phyloP scores from a whole-genome alignment of 2,113 vertebrate species.

The Maccullochella peelii region DNA sequence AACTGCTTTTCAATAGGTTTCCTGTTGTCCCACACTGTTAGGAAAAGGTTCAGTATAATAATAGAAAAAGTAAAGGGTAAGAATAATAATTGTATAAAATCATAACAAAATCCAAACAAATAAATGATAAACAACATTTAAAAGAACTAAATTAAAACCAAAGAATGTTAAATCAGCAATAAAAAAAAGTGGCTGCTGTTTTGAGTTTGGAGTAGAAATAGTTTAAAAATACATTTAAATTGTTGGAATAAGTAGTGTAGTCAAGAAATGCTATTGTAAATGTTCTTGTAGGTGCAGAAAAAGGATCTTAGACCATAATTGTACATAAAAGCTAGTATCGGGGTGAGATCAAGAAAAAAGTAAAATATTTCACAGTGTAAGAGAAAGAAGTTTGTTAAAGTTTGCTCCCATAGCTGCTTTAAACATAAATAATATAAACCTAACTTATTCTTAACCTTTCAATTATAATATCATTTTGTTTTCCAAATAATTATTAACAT shows the following conservation, averaged over 20 bases:
- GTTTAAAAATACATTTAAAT: neutral
- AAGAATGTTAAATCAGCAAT: neutral
- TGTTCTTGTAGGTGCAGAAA: neutral
- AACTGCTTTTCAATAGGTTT: constrained; percentile 1
- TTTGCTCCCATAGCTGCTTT: neutral
- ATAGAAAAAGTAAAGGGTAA: neutral
- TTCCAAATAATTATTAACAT: neutral
- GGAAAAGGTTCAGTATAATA: neutral
- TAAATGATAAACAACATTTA: neutral
- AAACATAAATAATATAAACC: neutral
- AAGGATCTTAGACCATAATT: neutral
- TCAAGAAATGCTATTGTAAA: neutral
- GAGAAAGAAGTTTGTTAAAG: neutral
- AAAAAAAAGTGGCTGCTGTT: neutral
- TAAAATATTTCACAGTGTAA: neutral
- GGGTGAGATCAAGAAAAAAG: neutral
- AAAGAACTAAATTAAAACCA: neutral
- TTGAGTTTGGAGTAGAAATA: neutral
- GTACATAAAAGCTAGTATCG: neutral
- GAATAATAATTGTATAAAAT: neutral
- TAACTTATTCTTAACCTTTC: neutral
- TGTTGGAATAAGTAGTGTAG: neutral
- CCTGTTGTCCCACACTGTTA: neutral
- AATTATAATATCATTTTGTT: neutral
- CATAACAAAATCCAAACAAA: neutral